Base-by-base conservation (phyloP, 2,113 vertebrate genomes). In the Rhynchomys soricoides region DNA sequence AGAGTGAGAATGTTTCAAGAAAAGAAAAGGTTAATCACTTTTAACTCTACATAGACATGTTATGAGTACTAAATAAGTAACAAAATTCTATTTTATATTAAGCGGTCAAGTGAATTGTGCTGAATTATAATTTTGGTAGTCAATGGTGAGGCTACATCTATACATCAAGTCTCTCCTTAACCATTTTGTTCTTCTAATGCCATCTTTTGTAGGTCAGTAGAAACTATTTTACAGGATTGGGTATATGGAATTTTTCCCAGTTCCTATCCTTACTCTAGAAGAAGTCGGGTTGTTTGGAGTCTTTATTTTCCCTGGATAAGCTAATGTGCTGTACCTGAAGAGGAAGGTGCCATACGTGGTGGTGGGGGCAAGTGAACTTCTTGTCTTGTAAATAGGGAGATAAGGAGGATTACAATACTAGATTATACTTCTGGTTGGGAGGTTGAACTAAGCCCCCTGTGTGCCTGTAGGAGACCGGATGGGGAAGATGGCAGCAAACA, bases 1-100 rank as follows among this genome's bases (percentile, higher is more conserved):
- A 77, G 43, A 77, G 45, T 77, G 43, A 77, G 22, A 77, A 13
- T 77, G 24, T 77, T 12, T 45, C 43, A 77, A 31, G 13, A 43
- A 74, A n/a, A 40, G 4, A n/a, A 59, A 93, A 90, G 37, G 8
- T 73, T 75, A 75, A 21, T 89, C 16, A 81, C 4, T 83, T 97
- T 93, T 96, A 64, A 92, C 64, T 87, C n/a, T 87, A 81, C 29
- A 19, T 3, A 43, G 2, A 57, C 29, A 86, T 91, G 71, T 29
- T 75, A 37, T 34, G 45, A 89, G 11, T 86, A 89, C 21, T 83
- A 90, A 74, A 43, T 71, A 94, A 97, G 92, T 73, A 19, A 82
- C 52, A 87, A 57, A 89, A 62, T 68, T 93, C 64, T 95, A 22
- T 86, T 93, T 95, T 77, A 57, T 55, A 40, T 70, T 85, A 94